Percentiles rank a stretch among this genome's conserved stretches.
Conservation (phyloP, 2,113 vertebrate species). For the Podarcis muralis region DNA sequence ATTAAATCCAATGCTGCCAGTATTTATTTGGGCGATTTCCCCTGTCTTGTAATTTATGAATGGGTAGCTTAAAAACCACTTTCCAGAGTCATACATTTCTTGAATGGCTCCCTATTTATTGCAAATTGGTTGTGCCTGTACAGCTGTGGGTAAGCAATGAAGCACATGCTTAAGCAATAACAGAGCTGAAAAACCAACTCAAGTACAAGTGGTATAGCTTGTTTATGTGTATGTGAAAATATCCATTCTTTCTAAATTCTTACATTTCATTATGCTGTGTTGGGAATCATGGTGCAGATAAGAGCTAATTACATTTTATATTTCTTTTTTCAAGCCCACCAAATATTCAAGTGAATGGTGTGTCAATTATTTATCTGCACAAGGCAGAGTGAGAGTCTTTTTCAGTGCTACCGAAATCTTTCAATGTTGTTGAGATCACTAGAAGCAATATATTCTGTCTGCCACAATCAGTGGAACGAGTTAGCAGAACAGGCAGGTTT, state of each 20-base stretch:
- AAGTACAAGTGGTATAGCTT: not conserved
- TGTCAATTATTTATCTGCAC: constrained; percentile 7
- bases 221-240: not conserved
- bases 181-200: not conserved
- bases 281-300: not conserved
- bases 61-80: not conserved
- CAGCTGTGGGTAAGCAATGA: not conserved
- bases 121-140: not conserved
- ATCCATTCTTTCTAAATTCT: not conserved
- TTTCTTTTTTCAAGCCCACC: not conserved
- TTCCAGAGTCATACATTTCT: not conserved
- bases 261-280: not conserved
- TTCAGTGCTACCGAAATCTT: constrained; percentile 5
- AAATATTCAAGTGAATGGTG: not conserved
- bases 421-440: constrained; percentile 36
- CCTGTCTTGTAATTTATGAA: not conserved
- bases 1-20: not conserved
- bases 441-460: constrained; percentile 49
- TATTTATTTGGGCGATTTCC: not conserved
- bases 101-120: not conserved
- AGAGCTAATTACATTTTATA: constrained; percentile 20
- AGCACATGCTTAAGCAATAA: not conserved
- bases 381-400: not conserved
- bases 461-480: constrained; percentile 50
- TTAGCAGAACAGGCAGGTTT: constrained; percentile 56